Evolutionary conservation across 1,140 invertebrate species (phyloP).

Genomic region (Asbolus verrucosus): DNA sequence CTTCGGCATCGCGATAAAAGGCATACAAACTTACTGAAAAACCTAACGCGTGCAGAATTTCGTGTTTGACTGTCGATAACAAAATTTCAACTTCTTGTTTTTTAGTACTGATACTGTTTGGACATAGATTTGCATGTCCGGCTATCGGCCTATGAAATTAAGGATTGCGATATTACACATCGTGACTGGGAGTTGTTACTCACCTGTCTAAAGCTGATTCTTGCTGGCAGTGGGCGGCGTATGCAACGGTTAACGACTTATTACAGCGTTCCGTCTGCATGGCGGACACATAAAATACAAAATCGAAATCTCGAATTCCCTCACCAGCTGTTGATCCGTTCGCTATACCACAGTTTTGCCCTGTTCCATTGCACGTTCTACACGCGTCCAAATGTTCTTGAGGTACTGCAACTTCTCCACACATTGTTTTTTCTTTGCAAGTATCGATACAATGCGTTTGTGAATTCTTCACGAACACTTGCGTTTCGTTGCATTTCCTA

Average conservation of each 20-base stretch:
- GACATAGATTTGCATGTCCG: conserved; percentile 98
- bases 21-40: conserved; percentile 96
- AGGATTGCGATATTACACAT: background rate
- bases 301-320: conserved; percentile 89
- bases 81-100: conserved; percentile 92
- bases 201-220: conserved; percentile 92
- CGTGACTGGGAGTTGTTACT: conserved; percentile 47
- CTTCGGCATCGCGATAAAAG: conserved; percentile 88
- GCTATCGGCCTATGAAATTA: conserved; percentile 86
- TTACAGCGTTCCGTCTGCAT: conserved; percentile 92
- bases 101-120: conserved; percentile 93
- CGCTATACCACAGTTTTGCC: conserved; percentile 78
- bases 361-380: conserved; percentile 85
- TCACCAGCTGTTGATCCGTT: conserved; percentile 66
- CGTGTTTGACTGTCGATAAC: conserved; percentile 97
- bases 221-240: conserved; percentile 98
- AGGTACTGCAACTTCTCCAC: conserved; percentile 94
- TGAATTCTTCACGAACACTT: conserved; percentile 85
- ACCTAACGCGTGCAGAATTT: conserved; percentile 97
- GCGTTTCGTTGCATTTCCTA: conserved; percentile 84
- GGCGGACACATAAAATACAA: conserved; percentile 97
- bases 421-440: conserved; percentile 89
- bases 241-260: conserved; percentile 92
- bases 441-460: conserved; percentile 89
- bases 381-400: conserved; percentile 92